Percentiles rank a stretch among this genome's conserved stretches.
Evolutionary conservation across 2,113 vertebrate genomes (phyloP).

Genomic region (Scomber japonicus): DNA sequence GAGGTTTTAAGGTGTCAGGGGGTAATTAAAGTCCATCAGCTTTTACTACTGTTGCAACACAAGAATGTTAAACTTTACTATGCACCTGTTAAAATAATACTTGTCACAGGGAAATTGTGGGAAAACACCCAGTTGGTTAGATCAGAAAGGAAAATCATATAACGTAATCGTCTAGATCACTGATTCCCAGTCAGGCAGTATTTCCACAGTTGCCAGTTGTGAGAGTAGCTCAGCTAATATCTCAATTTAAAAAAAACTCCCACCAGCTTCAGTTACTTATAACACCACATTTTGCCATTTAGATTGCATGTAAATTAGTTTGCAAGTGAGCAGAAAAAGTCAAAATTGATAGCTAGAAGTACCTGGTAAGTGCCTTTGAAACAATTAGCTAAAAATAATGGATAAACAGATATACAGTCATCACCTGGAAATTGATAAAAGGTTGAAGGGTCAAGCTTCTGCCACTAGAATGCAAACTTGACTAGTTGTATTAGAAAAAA

Average conservation of each 20-base stretch:
- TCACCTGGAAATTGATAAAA: not conserved
- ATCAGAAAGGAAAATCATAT: slow-evolving; percentile 16
- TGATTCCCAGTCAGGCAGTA: not conserved
- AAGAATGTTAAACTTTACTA: slow-evolving; percentile 59
- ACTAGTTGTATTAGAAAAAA: too few species aligned
- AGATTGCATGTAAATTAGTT: not conserved
- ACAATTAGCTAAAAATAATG: not conserved
- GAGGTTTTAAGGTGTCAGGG: slow-evolving; percentile 26
- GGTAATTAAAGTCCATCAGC: slow-evolving; percentile 33
- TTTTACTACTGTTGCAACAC: slow-evolving; percentile 47
- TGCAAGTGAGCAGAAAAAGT: not conserved
- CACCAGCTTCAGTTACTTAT: too few species aligned
- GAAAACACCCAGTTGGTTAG: slow-evolving; percentile 14
- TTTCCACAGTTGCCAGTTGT: not conserved
- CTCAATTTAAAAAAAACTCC: too few species aligned
- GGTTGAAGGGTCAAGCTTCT: too few species aligned
- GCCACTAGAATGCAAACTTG: too few species aligned
- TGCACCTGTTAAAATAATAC: slow-evolving; percentile 51
- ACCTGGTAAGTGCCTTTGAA: not conserved
- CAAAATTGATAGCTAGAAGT: not conserved
- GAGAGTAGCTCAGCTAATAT: not conserved
- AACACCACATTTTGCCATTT: too few species aligned
- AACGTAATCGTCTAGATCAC: slow-evolving; percentile 2
- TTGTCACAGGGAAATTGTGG: slow-evolving; percentile 30
- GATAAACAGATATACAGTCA: not conserved